Base-by-base conservation (phyloP, 2,888 invertebrate genomes). In the Eremobia ochroleuca region DNA sequence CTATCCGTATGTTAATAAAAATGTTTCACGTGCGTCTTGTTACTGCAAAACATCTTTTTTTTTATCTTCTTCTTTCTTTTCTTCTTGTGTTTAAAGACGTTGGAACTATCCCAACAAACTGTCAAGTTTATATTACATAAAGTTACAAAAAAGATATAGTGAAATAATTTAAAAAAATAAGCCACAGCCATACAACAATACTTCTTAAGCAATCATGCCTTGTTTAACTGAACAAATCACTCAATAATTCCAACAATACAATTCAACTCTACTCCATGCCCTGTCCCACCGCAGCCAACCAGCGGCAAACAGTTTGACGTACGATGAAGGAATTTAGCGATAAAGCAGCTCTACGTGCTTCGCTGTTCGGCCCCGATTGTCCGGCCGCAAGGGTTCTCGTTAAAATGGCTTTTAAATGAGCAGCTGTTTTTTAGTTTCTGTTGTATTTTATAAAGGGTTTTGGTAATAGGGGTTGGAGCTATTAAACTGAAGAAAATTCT, bases 301-400 rank as follows among this genome's bases (percentile, higher is more conserved):
- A 85, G 84, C 85, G 79, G 87, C 89, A 85, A 88, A 87, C 88
- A 87, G 89, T 92, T 92, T 93, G 93, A 93, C 92, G 90, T 92
- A 93, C 92, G 91, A 91, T 89, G 92, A 92, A 90, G 90, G 90
- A 87, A 89, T 88, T 85, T 84, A 67, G 79, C 84, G 92, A 94
- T 94, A 93, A 91, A 89, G 70, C 82, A 77, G 67, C 87, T 85
- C 89, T 87, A 87, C 89, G 89, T 85, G 87, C 82, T 77, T 82
- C 81, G 75, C 85, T 87, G 82, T 85, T 76, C 82, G 49, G 75
- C 49, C 69, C 62, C 83, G 87, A 89, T 83, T 85, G 85, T 79
- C 76, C 71, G 37, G 61, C 72, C 70, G 70, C 78, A 28, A 85
- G 69, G 74, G 74, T 61, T 85, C 82, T 86, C 86, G 85, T 88